Base-by-base conservation (phyloP, 2,113 vertebrate genomes). In the Microcebus tavaratra region DNA sequence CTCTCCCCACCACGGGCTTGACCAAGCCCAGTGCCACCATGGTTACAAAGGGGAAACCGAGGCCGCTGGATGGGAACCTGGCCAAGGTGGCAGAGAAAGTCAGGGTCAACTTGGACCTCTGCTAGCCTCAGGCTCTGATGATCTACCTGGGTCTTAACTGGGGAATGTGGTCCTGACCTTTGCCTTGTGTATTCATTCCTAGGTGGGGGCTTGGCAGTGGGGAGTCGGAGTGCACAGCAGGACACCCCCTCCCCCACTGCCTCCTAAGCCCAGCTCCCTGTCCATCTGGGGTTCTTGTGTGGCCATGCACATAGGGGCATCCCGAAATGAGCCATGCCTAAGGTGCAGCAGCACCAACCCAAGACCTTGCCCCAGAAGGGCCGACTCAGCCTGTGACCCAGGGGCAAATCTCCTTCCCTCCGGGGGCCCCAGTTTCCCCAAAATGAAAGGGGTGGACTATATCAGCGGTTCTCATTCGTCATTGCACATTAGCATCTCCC, bases 231-330 rank as follows among this genome's bases (percentile, higher is more conserved):
- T 31, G 9, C 45, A 25, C 34, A 36, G 73, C 23, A 8, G 14
- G 70, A 55, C 31, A 0, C 18, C 55, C 67, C n/a, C 25, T 11
- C 29, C 18, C 14, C 45, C 1, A 0, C 68, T 4, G 8, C 14
- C 13, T 13, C 23, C 13, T 14, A 3, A 92, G 81, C 11, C 42
- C 20, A 17, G 85, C 45, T 39, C 17, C 27, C 72, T 6, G 10
- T 0, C 17, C 3, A 0, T 6, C 4, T 53, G 17, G 18, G 15
- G 15, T 59, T 53, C 34, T 18, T 0, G 3, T 2, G 0, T 2
- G 9, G 21, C 10, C 14, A 0, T 0, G 8, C 18, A 39, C 59
- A 65, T 42, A 90, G 63, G 7, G 10, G 25, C 17, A 13, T 57
- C 50, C 84, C 59, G 10, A 14, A 3, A 25, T 12, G 27, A 82